Evolutionary conservation across 2,888 invertebrate genomes (phyloP).

Genomic region (Electrophaes corylata): DNA sequence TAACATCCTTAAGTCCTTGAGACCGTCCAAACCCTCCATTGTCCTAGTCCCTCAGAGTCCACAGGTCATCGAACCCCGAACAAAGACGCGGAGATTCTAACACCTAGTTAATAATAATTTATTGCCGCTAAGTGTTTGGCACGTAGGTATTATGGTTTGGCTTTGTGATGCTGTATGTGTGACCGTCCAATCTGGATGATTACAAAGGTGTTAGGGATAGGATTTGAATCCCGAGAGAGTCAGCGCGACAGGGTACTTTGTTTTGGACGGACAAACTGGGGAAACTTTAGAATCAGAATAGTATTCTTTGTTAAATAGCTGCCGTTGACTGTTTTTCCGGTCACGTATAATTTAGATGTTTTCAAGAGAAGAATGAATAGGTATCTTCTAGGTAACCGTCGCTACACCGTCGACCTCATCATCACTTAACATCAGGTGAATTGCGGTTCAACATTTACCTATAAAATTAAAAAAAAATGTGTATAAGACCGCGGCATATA

Average conservation of each 20-base stretch:
- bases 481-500: too few species aligned
- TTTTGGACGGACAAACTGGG: not conserved
- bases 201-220: constrained; percentile 22
- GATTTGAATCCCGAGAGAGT: constrained; percentile 1
- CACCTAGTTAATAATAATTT: constrained; percentile 62
- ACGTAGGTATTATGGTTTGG: constrained; percentile 33
- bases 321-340: too few species aligned
- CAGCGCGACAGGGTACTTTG: not conserved
- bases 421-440: too few species aligned
- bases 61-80: constrained; percentile 59
- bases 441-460: not conserved
- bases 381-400: too few species aligned
- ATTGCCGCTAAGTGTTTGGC: constrained; percentile 48
- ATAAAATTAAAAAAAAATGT: not conserved
- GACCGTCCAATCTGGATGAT: constrained; percentile 15
- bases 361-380: not conserved
- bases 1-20: constrained; percentile 34
- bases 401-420: too few species aligned
- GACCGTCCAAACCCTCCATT: constrained; percentile 39
- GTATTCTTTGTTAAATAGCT: too few species aligned
- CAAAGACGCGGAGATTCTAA: constrained; percentile 55
- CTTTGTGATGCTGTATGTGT: constrained; percentile 15
- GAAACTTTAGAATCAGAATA: too few species aligned
- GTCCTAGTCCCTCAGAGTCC: constrained; percentile 64
- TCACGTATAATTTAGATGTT: too few species aligned